phyloP scores from a whole-genome alignment of 1,140 invertebrate species.

The Triops longicaudatus region DNA sequence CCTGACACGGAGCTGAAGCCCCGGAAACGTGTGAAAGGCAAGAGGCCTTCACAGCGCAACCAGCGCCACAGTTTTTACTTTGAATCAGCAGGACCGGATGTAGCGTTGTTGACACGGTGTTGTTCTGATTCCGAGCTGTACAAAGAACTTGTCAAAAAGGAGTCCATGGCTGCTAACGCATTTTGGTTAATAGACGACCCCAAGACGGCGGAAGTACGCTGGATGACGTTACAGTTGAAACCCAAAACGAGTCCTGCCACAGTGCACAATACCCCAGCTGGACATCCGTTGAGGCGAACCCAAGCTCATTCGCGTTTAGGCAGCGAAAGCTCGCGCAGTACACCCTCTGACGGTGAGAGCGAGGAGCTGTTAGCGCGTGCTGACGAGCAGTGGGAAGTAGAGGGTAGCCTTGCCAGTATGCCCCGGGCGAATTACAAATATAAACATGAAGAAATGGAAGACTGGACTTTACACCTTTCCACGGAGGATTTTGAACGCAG shows the following conservation, averaged over 20 bases:
- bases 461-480: constrained; percentile 65
- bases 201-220: constrained; percentile 19
- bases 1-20: background rate
- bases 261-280: constrained; percentile 28
- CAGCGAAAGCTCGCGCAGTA: constrained; percentile 25
- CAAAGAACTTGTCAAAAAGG: constrained; percentile 27
- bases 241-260: background rate
- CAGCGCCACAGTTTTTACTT: background rate
- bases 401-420: constrained; percentile 26
- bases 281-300: constrained; percentile 40
- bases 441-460: constrained; percentile 63
- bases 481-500: constrained; percentile 47
- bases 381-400: constrained; percentile 43
- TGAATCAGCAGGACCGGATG: background rate
- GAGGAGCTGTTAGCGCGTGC: constrained; percentile 38
- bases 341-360: constrained; percentile 27
- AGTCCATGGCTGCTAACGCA: constrained; percentile 10
- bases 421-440: constrained; percentile 51
- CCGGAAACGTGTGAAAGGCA: background rate
- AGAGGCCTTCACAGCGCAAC: background rate
- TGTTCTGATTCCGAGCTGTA: constrained; percentile 32
- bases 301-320: constrained; percentile 39
- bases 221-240: constrained; percentile 24
- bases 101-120: background rate
- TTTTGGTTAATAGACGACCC: background rate